A percentile compares a stretch with the other conserved stretches of the same genome.
These are phyloP conservation scores for Caenorhabditis sinica DNA, from an alignment of 2,888 invertebrate species.

Conservation along the genomic window DNA sequence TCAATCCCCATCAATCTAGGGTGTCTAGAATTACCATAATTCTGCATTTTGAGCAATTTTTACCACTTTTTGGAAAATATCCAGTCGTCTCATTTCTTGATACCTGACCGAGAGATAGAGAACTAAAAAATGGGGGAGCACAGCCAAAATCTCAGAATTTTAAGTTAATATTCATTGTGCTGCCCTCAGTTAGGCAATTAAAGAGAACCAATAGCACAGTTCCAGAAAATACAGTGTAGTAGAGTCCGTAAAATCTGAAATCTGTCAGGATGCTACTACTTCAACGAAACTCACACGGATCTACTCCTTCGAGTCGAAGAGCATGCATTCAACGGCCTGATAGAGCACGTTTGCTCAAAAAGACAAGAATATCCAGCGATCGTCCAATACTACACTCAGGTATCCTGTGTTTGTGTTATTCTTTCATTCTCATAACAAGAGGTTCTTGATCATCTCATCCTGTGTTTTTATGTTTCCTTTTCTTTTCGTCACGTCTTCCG, in stretches of 20 bases:
- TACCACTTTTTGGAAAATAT: no score
- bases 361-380: slow-evolving; percentile 81
- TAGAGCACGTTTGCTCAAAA: slow-evolving; percentile 80
- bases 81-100: no score
- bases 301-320: slow-evolving; percentile 78
- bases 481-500: slow-evolving; percentile 2
- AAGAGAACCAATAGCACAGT: no score
- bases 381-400: slow-evolving; percentile 81
- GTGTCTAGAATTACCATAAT: background rate
- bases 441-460: slow-evolving; percentile 5
- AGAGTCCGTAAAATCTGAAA: no score
- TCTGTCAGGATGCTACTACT: slow-evolving; percentile 80
- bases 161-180: no score
- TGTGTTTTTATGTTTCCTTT: slow-evolving; percentile 18
- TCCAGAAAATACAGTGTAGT: no score
- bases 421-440: background rate
- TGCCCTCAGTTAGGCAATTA: no score
- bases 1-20: no score
- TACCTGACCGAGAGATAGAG: no score
- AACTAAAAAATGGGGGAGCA: no score
- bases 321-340: slow-evolving; percentile 77
- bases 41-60: no score
- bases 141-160: no score
- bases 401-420: slow-evolving; percentile 1
- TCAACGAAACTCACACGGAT: slow-evolving; percentile 80